These are phyloP conservation scores for Caenorhabditis virilis DNA, from an alignment of 2,888 invertebrate species.

Conservation along the genomic window DNA sequence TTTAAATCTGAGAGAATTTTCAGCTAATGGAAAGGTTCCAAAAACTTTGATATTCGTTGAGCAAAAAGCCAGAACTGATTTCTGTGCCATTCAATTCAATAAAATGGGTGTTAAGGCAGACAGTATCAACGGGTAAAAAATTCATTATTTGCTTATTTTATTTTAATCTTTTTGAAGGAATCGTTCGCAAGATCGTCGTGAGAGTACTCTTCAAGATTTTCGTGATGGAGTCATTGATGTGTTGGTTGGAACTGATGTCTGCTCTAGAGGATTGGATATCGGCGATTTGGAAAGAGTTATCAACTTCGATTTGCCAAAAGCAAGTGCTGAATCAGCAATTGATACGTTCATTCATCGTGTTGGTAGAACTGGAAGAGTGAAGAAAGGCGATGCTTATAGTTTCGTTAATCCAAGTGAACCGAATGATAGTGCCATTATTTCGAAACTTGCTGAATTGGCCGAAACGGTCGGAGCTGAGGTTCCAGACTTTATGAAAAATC, in stretches of 20 bases:
- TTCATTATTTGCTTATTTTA: background rate
- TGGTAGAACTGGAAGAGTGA: constrained; percentile 72
- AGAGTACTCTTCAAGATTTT: constrained; percentile 80
- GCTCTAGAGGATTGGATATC: constrained; percentile 89
- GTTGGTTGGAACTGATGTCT: constrained; percentile 91
- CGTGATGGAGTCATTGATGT: constrained; percentile 74
- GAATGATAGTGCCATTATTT: constrained; percentile 21
- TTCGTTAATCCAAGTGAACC: constrained; percentile 32
- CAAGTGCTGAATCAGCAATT: constrained; percentile 31
- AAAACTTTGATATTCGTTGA: constrained; percentile 60
- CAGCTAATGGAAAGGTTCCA: constrained; percentile 9
- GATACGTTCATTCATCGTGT: constrained; percentile 71
- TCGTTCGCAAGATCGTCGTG: constrained; percentile 78
- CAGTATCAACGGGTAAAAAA: constrained; percentile 54
- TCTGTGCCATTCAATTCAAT: constrained; percentile 31
- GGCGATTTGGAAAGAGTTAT: constrained; percentile 75
- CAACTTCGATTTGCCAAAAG: constrained; percentile 72
- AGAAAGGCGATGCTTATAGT: constrained; percentile 44
- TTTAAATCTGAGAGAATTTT: constrained; percentile 1
- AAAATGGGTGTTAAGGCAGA: constrained; percentile 15
- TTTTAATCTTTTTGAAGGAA: constrained; percentile 70
- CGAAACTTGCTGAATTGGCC: constrained; percentile 23
- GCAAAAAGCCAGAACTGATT: constrained; percentile 40
- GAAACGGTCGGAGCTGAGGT: background rate
- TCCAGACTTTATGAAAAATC: background rate